Percentiles rank a stretch among this genome's conserved stretches.
Conservation (phyloP, 2,888 invertebrate species). For the Anticlea derivata region DNA sequence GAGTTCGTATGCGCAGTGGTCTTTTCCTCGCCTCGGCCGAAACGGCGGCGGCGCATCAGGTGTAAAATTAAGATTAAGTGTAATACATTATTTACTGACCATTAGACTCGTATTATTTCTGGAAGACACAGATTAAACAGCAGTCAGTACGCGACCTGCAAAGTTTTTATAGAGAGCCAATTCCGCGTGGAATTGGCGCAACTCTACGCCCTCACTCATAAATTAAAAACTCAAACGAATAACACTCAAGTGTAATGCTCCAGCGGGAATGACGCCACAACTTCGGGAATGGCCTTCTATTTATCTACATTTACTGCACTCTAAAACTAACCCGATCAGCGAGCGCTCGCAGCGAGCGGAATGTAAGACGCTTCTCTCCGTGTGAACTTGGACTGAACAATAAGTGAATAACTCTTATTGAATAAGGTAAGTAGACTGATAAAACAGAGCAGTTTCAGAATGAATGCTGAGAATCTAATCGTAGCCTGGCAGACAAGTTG, state of each 20-base stretch:
- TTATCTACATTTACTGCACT: slow-evolving; percentile 22
- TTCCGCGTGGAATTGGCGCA: slow-evolving; percentile 16
- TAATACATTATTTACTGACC: no score
- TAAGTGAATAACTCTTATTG: no score
- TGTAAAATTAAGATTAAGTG: no score
- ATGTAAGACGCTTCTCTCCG: no score
- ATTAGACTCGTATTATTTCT: no score
- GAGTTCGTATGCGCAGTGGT: no score
- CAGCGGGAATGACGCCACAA: slow-evolving; percentile 20
- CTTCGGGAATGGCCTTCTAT: slow-evolving; percentile 22
- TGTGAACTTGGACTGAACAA: neutral
- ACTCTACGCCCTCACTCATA: slow-evolving; percentile 31
- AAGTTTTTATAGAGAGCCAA: slow-evolving; percentile 36
- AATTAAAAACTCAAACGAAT: slow-evolving; percentile 36
- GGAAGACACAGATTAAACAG: no score
- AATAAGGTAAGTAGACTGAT: no score
- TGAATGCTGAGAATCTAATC: neutral
- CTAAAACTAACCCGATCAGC: slow-evolving; percentile 6
- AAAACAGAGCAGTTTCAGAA: no score
- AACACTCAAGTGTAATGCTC: slow-evolving; percentile 31
- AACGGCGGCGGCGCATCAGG: no score
- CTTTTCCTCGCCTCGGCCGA: no score
- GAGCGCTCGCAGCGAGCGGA: neutral
- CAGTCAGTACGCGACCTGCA: slow-evolving; percentile 20
- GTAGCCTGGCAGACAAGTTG: no score